Evolutionary conservation across 2,888 invertebrate species (phyloP).

Genomic region (Leptothorax acervorum): DNA sequence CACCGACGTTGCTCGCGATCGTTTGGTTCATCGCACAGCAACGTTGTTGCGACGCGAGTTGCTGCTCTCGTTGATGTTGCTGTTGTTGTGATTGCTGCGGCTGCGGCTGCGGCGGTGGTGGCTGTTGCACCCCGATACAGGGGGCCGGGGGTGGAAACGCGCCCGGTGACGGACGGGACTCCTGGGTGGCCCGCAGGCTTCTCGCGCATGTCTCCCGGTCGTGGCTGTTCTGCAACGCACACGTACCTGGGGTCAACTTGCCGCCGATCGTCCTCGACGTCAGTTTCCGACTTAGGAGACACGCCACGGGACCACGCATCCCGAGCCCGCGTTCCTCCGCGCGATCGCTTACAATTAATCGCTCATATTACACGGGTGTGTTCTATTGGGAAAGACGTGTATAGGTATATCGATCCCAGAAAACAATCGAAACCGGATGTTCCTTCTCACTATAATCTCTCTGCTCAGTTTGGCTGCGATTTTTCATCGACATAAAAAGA

Average conservation of each 20-base stretch:
- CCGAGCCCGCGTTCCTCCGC: neutral
- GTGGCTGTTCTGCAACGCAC: conserved; percentile 83
- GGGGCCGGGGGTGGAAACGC: conserved; percentile 86
- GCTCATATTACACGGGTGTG: neutral
- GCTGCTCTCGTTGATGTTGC: conserved; percentile 47
- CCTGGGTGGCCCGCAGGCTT: conserved; percentile 82
- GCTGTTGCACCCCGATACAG: conserved; percentile 63
- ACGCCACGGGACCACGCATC: neutral
- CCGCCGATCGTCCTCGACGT: conserved; percentile 45
- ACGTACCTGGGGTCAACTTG: conserved; percentile 62
- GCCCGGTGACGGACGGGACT: conserved; percentile 86
- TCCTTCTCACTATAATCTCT: neutral
- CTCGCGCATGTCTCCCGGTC: conserved; percentile 85
- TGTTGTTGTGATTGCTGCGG: conserved; percentile 52
- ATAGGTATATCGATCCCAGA: neutral
- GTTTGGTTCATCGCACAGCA: conserved; percentile 70
- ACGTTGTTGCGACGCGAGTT: conserved; percentile 60
- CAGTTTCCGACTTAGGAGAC: neutral
- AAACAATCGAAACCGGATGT: neutral
- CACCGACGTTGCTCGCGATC: conserved; percentile 35
- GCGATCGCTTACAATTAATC: conserved; percentile 34
- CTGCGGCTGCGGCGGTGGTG: conserved; percentile 48
- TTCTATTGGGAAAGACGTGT: neutral
- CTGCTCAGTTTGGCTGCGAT: neutral
- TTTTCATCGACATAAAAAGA: neutral